Evolutionary conservation across 2,888 invertebrate genomes (phyloP).

Genomic region (Xylota sylvarum): DNA sequence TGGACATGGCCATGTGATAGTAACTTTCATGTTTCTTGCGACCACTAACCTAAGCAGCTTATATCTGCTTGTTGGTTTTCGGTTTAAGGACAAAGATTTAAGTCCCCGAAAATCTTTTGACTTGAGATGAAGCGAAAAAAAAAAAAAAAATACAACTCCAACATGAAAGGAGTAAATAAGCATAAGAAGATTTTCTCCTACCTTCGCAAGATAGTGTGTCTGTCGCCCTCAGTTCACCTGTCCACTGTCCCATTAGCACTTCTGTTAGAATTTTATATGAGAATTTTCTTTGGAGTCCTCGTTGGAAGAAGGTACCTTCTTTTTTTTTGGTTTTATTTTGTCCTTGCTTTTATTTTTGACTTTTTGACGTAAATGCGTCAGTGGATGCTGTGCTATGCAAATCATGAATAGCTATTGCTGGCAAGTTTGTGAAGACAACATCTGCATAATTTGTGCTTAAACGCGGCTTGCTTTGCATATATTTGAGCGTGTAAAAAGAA

Average conservation of each 20-base stretch:
- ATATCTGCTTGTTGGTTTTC: slow-evolving; percentile 76
- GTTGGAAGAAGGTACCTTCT: neutral
- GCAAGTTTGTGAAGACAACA: slow-evolving; percentile 58
- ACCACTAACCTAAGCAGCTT: slow-evolving; percentile 75
- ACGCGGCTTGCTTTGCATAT: slow-evolving; percentile 62
- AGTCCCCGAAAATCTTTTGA: slow-evolving; percentile 64
- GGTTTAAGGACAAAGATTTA: slow-evolving; percentile 73
- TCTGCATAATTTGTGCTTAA: slow-evolving; percentile 70
- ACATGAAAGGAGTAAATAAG: slow-evolving; percentile 71
- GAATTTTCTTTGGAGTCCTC: slow-evolving; percentile 29
- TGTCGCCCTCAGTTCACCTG: slow-evolving; percentile 57
- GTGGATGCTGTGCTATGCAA: slow-evolving; percentile 63
- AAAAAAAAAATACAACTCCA: slow-evolving; percentile 25
- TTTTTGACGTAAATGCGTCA: slow-evolving; percentile 55
- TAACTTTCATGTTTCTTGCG: slow-evolving; percentile 68
- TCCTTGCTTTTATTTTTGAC: slow-evolving; percentile 28
- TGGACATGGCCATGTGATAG: slow-evolving; percentile 47
- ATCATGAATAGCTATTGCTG: slow-evolving; percentile 46
- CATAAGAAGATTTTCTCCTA: slow-evolving; percentile 72
- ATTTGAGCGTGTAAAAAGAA: slow-evolving; percentile 18
- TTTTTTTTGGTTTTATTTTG: neutral
- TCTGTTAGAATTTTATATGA: slow-evolving; percentile 71
- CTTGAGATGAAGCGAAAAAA: slow-evolving; percentile 42
- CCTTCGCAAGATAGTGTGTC: slow-evolving; percentile 30
- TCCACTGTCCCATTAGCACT: slow-evolving; percentile 74